Base-by-base conservation (phyloP, 2,888 invertebrate species). In the Dryococelus australis region DNA sequence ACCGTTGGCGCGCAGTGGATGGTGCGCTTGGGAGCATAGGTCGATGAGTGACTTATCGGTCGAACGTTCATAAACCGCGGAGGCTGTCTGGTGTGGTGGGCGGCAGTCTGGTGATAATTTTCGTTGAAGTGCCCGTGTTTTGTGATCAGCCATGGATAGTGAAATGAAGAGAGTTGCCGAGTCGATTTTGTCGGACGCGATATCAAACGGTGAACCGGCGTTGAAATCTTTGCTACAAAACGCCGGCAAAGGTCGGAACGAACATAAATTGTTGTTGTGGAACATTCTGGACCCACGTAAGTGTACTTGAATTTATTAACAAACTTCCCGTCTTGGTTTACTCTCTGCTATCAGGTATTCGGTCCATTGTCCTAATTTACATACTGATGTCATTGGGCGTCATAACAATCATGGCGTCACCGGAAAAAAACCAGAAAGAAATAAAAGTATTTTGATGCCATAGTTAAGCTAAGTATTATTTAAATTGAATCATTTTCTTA, bases 261-360 rank as follows among this genome's bases (percentile, higher is more conserved):
- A 79, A 47, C 84, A 91, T 89, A 92, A 92, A 90, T 93, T 93
- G 86, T 91, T 94, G 89, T 91, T 94, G 90, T 94, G 94, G 92
- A 92, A 93, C 89, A 91, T 94, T 88, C 93, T 94, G 88, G 91
- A 93, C 90, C 94, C 94, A 89, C 91, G 94, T 94, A 94, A 90
- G 94, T 92, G 90, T n/a, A 47, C 10, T 5, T 65, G 10, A 10
- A 65, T 51, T 51, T 51, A 51, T 51, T 51, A 51, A 51, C 8
- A 51, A 35, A 51, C 51, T 51, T 4, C 51, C 12, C 51, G 51
- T 20, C 8, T 20, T 4, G 2, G 1, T 35, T 35, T 35, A 35
- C 35, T 35, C 1, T 4, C 35, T n/a, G n/a, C n/a, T 35, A 35
- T 35, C 35, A 35, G 35, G 35, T 35, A 35, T 35, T 35, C 35